A percentile compares a stretch with the other conserved stretches of the same genome.
These are phyloP conservation scores for Zootoca vivipara DNA, from an alignment of 2,113 vertebrate species.

Conservation along the genomic window DNA sequence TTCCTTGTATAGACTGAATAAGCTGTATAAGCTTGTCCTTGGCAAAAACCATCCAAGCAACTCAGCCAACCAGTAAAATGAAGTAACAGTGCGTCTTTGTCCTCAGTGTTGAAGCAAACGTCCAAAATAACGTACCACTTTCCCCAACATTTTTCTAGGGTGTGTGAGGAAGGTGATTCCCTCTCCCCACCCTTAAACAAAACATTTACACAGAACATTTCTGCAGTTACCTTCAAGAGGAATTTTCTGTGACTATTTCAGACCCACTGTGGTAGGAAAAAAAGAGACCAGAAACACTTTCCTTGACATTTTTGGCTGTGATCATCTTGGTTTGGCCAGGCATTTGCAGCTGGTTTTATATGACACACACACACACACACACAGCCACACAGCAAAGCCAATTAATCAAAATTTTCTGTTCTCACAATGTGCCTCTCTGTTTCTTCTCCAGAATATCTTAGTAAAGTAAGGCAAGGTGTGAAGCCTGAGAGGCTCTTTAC, in stretches of 20 bases:
- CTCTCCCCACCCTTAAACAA: slow-evolving; percentile 31
- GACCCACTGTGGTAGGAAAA: background rate
- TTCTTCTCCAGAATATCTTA: background rate
- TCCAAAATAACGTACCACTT: slow-evolving; percentile 25
- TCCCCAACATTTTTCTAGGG: slow-evolving; percentile 29
- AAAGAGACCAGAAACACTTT: background rate
- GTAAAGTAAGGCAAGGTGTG: background rate
- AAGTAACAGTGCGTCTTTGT: slow-evolving; percentile 19
- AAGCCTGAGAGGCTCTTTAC: background rate
- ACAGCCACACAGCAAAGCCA: slow-evolving; percentile 1
- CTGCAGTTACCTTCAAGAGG: slow-evolving; percentile 17
- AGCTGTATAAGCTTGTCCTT: background rate
- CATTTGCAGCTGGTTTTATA: slow-evolving; percentile 13
- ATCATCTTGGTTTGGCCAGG: slow-evolving; percentile 13
- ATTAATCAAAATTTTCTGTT: slow-evolving; percentile 15
- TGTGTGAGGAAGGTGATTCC: slow-evolving; percentile 32
- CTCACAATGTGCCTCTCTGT: slow-evolving; percentile 15
- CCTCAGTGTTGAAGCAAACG: background rate
- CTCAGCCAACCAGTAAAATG: slow-evolving; percentile 9
- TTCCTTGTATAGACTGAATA: background rate
- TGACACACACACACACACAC: background rate
- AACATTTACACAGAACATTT: slow-evolving; percentile 32
- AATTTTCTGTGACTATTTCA: slow-evolving; percentile 35
- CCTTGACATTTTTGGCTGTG: slow-evolving; percentile 27
- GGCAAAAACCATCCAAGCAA: background rate